Base-by-base conservation (phyloP, 2,888 invertebrate species). In the Drosophila falleni region DNA sequence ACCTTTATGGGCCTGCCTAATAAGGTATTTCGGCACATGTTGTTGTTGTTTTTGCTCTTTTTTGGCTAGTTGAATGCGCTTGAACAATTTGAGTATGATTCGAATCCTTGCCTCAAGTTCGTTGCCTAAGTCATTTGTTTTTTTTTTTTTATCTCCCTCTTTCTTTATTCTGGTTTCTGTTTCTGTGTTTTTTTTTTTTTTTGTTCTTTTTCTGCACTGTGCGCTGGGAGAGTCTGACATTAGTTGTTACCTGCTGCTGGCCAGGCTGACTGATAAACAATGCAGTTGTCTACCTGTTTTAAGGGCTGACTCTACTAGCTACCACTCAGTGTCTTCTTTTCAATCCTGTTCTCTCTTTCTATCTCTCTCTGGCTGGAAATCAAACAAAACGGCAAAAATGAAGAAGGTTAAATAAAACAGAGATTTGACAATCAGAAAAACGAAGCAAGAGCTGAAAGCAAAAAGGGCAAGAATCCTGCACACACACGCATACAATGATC, bases 391-490 rank as follows among this genome's bases (percentile, higher is more conserved):
- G 73, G 50, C 37, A 65, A 69, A 69, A 61, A 44, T 29, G 53
- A 39, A 70, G 46, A 65, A 50, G 60, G 46, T 33, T 55, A 35
- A 71, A 68, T 23, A 65, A 46, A 62, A 61, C 51, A 70, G 63
- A 70, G 74, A 80, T 78, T 80, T 80, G 78, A 80, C 80, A 80
- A 80, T 80, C 80, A 80, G 81, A 80, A 76, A 60, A 74, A 71
- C 74, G 69, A 67, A 68, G 58, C 59, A 37, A 68, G 68, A 62
- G 16, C 15, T 50, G 47, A 75, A 71, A 68, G 69, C 66, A 63
- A 86, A 78, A 86, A 87, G 66, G 68, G 74, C 70, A 81, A 78
- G 80, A 86, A 74, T 85, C 82, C 87, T 83, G 82, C 66, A 82
- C 56, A 56, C 46, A 66, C 46, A 66, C 56, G 54, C 46, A 66